Conservation (phyloP, 2,888 invertebrate species). For the Dendrolimus pini region DNA sequence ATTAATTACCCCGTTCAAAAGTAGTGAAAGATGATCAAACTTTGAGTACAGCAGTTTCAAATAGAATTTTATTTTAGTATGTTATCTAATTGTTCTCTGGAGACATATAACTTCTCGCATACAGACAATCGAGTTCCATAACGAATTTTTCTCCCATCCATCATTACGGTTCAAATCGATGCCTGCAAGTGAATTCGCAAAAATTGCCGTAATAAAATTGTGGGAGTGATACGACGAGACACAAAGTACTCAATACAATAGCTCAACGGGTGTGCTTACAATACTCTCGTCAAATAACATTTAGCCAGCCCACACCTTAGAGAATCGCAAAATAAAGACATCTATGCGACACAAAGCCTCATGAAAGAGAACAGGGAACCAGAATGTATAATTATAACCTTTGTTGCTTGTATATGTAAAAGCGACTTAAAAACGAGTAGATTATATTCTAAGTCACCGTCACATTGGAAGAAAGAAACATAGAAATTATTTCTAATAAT, state of each 20-base stretch:
- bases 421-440: slow-evolving; percentile 40
- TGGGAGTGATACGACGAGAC: slow-evolving; percentile 67
- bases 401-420: slow-evolving; percentile 50
- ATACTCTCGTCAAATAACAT: slow-evolving; percentile 73
- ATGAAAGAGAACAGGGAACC: slow-evolving; percentile 57
- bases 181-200: slow-evolving; percentile 57
- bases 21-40: too few relatives aligned
- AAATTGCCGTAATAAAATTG: slow-evolving; percentile 53
- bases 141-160: slow-evolving; percentile 49
- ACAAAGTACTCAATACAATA: slow-evolving; percentile 47
- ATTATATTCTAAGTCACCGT: too few relatives aligned
- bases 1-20: too few relatives aligned
- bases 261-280: slow-evolving; percentile 68
- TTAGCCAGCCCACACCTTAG: slow-evolving; percentile 74
- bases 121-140: slow-evolving; percentile 29
- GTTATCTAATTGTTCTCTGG: slow-evolving; percentile 36
- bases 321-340: slow-evolving; percentile 74
- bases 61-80: too few relatives aligned
- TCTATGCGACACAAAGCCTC: slow-evolving; percentile 49
- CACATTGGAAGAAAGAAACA: too few relatives aligned
- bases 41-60: too few relatives aligned
- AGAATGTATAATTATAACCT: slow-evolving; percentile 71
- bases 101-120: slow-evolving; percentile 64
- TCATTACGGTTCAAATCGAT: slow-evolving; percentile 47
- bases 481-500: too few relatives aligned